Evolutionary conservation across 2,113 vertebrate species (phyloP).

Genomic region (Pituophis catenifer): DNA sequence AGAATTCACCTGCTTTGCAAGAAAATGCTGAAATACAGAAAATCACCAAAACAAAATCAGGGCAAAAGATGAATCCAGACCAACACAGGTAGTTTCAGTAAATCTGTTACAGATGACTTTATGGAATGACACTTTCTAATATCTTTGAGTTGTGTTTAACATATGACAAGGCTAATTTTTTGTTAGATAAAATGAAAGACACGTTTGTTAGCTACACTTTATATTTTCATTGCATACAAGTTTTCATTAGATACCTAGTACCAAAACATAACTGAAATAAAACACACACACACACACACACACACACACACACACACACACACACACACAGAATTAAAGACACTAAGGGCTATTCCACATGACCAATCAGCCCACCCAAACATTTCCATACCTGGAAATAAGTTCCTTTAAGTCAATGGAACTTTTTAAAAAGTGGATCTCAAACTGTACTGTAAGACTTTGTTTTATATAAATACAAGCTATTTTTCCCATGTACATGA

Average conservation of each 20-base stretch:
- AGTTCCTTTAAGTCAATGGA: background rate
- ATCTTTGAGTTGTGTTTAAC: background rate
- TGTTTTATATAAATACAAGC: background rate
- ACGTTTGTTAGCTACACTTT: background rate
- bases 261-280: background rate
- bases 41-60: background rate
- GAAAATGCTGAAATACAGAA: conserved; percentile 81
- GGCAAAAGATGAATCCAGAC: background rate
- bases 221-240: background rate
- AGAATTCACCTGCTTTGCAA: conserved; percentile 88
- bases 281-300: background rate
- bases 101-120: background rate
- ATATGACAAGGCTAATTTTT: background rate
- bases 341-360: background rate
- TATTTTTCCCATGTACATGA: background rate
- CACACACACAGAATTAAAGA: background rate
- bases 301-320: background rate
- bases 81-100: background rate
- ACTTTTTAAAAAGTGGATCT: background rate
- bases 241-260: background rate
- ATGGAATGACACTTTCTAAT: background rate
- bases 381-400: background rate
- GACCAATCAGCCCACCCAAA: background rate
- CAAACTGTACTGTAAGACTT: background rate
- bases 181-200: background rate